Percentiles rank a stretch among this genome's conserved stretches.
phyloP scores from a whole-genome alignment of 2,888 invertebrate genomes.

The Cetonia aurata region DNA sequence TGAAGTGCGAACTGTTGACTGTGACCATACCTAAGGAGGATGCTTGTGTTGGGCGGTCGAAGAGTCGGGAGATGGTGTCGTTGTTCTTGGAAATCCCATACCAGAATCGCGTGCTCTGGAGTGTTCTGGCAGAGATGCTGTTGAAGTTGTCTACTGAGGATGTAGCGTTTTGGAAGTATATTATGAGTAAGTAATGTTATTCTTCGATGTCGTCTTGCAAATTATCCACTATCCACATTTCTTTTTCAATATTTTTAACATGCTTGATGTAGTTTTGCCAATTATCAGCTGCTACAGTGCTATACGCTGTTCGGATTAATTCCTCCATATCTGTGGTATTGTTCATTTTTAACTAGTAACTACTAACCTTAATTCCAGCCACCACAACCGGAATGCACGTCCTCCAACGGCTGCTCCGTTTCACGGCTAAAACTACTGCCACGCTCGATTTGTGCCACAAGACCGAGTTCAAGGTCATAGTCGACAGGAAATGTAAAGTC shows the following conservation, averaged over 20 bases:
- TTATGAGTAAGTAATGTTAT: slow-evolving; percentile 53
- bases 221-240: too few species aligned
- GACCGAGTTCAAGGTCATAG: background rate
- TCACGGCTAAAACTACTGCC: background rate
- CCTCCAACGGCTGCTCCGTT: background rate
- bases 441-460: background rate
- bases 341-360: too few species aligned
- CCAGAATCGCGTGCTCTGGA: slow-evolving; percentile 56
- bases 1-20: slow-evolving; percentile 25
- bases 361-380: background rate
- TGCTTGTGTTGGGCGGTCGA: slow-evolving; percentile 1
- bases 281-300: too few species aligned
- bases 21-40: slow-evolving; percentile 45
- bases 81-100: slow-evolving; percentile 54
- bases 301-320: background rate
- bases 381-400: background rate
- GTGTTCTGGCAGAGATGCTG: slow-evolving; percentile 52
- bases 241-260: too few species aligned
- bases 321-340: too few species aligned
- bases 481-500: background rate
- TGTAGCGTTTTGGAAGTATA: slow-evolving; percentile 55
- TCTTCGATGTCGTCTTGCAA: too few species aligned
- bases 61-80: background rate
- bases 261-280: too few species aligned
- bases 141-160: slow-evolving; percentile 51